phyloP scores from a whole-genome alignment of 2,888 invertebrate species.

The Euplagia quadripunctaria region DNA sequence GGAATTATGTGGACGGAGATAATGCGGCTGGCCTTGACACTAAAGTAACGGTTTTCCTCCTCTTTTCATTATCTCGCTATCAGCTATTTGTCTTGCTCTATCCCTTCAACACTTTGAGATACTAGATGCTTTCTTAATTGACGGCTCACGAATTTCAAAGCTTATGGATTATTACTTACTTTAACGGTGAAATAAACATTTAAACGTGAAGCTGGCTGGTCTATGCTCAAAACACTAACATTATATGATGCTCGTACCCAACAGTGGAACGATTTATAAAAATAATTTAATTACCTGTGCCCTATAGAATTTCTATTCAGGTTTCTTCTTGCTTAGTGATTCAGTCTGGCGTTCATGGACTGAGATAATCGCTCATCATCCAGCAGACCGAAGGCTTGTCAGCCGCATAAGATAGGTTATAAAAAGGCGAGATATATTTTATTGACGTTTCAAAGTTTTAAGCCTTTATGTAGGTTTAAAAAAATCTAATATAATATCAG shows the following conservation, averaged over 20 bases:
- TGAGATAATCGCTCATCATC: too few relatives aligned
- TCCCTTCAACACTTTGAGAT: neutral
- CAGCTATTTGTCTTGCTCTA: neutral
- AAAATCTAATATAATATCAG: too few relatives aligned
- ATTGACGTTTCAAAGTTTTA: too few relatives aligned
- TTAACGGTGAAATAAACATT: neutral
- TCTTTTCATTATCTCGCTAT: slow-evolving; percentile 2
- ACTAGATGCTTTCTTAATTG: neutral
- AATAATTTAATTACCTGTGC: too few relatives aligned
- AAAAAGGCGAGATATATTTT: too few relatives aligned
- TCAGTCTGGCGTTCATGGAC: too few relatives aligned
- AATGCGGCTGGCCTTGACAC: slow-evolving; percentile 5
- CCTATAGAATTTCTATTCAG: too few relatives aligned
- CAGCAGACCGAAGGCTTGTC: too few relatives aligned
- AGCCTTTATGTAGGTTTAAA: too few relatives aligned
- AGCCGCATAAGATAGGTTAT: too few relatives aligned
- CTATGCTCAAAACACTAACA: neutral
- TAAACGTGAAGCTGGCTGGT: neutral
- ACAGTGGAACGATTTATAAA: too few relatives aligned
- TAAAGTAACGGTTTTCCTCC: neutral
- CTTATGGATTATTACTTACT: neutral
- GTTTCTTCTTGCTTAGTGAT: too few relatives aligned
- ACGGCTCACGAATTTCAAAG: neutral
- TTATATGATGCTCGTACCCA: neutral
- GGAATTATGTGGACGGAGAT: neutral